These are phyloP conservation scores for Salarias fasciatus DNA, from an alignment of 2,797 vertebrate genomes.

Conservation along the genomic window DNA sequence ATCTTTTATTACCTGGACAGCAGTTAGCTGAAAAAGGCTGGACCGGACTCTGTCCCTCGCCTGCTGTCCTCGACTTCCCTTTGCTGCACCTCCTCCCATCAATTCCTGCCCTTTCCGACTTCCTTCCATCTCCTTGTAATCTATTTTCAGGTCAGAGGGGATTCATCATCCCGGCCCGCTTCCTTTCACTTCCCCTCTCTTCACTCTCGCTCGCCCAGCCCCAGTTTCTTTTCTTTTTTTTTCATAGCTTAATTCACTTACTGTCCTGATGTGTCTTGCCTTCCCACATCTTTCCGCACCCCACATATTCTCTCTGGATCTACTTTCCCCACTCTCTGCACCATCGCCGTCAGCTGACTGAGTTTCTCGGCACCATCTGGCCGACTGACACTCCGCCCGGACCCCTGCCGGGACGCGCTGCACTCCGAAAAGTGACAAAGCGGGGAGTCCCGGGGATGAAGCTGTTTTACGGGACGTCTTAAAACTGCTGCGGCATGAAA, in stretches of 20 bases:
- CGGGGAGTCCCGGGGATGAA: conserved; percentile 48
- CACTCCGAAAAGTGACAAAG: conserved; percentile 46
- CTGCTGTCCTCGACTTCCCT: background rate
- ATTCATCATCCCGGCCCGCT: conserved; percentile 42
- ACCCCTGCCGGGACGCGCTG: conserved; percentile 38
- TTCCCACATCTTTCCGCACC: background rate
- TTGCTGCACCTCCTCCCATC: conserved; percentile 14
- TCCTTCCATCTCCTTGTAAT: conserved; percentile 17
- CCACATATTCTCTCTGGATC: background rate
- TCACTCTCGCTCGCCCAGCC: conserved; percentile 14
- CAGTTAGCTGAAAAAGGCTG: conserved; percentile 30
- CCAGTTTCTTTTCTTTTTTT: conserved; percentile 6
- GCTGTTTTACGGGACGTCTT: conserved; percentile 36
- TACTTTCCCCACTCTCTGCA: conserved; percentile 11
- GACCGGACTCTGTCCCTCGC: conserved; percentile 12
- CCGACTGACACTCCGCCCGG: conserved; percentile 30
- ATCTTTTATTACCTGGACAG: conserved; percentile 44
- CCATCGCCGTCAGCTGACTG: conserved; percentile 44
- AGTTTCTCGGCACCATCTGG: conserved; percentile 59
- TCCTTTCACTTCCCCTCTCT: background rate
- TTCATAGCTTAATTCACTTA: conserved; percentile 32
- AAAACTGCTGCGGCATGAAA: conserved; percentile 8
- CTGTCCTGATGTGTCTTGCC: conserved; percentile 33
- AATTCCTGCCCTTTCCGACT: conserved; percentile 24
- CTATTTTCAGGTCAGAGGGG: conserved; percentile 52